Base-by-base conservation (phyloP, 2,888 invertebrate species). In the Mactromeris polynyma region DNA sequence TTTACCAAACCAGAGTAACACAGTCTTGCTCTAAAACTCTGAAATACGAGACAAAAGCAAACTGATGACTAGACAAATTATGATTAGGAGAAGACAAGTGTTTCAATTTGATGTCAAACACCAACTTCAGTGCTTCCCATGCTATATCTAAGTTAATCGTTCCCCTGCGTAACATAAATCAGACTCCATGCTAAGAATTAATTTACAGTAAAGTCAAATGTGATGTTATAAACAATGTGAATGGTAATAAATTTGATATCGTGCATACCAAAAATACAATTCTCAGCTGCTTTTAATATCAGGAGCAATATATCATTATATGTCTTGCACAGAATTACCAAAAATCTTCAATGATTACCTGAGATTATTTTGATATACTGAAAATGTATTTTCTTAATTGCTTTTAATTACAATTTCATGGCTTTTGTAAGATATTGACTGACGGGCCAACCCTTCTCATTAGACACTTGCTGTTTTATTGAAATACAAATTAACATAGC, bases 321-420 rank as follows among this genome's bases (percentile, higher is more conserved):
- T 58, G 21, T 7, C 26, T 26, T 58, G 26, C 26, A 26, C n/a
- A 21, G n/a, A 26, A 4, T 26, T 58, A 58, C 58, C 58, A 58
- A 26, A 58, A 58, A 58, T 58, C 58, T 58, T 21, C 58, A 26
- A 26, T 11, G 2, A 58, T 58, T 58, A 58, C 26, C 58, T 58
- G 21, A n/a, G 26, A 58, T 58, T 58, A 58, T 58, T 58, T 58
- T 58, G 58, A 58, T 58, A 26, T 26, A 26, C 58, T 26, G 58
- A 58, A 58, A 58, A 58, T 26, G n/a, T n/a, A 58, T 58, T 58
- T 58, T 26, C 58, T 58, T 58, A 58, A 58, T 58, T 58, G 58
- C 26, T 19, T 21, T 58, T 58, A 58, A 58, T 58, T 58, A 58
- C 58, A 58, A 58, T 58, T 58, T 58, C n/a, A 58, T 11, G 58